Evolutionary conservation across 2,113 vertebrate species (phyloP).

Genomic region (Columba janthina): DNA sequence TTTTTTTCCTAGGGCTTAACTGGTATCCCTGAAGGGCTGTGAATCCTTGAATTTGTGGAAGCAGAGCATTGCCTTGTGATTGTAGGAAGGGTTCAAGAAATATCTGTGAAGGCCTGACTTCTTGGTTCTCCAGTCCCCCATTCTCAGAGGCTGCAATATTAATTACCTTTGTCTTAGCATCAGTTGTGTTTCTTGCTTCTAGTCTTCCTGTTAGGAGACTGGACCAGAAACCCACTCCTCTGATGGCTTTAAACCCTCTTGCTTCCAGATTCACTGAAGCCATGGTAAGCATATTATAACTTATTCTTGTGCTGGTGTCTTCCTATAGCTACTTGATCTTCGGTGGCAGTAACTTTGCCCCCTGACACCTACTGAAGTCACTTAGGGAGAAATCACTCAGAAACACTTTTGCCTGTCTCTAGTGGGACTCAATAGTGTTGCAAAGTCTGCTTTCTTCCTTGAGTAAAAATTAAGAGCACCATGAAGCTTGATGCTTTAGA

Average conservation of each 20-base stretch:
- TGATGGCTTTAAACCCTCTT: background rate
- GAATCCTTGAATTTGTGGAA: background rate
- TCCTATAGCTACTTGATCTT: background rate
- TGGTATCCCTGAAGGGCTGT: fast-evolving
- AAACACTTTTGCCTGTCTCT: background rate
- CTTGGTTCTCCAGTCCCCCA: background rate
- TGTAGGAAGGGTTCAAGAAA: background rate
- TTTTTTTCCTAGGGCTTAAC: background rate
- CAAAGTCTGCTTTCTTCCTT: background rate
- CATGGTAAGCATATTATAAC: background rate
- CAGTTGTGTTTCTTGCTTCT: background rate
- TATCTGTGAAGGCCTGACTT: background rate
- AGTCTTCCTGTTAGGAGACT: background rate
- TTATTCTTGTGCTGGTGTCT: background rate
- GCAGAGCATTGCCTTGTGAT: background rate
- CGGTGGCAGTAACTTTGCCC: background rate
- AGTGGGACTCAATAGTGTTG: background rate
- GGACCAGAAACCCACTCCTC: background rate
- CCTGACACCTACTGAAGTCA: background rate
- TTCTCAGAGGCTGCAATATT: background rate
- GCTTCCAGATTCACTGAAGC: background rate
- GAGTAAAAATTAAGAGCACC: background rate
- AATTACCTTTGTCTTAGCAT: background rate
- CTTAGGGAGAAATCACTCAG: background rate
- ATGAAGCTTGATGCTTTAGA: background rate